Evolutionary conservation across 2,888 invertebrate genomes (phyloP).

Genomic region (Leptothorax acervorum): DNA sequence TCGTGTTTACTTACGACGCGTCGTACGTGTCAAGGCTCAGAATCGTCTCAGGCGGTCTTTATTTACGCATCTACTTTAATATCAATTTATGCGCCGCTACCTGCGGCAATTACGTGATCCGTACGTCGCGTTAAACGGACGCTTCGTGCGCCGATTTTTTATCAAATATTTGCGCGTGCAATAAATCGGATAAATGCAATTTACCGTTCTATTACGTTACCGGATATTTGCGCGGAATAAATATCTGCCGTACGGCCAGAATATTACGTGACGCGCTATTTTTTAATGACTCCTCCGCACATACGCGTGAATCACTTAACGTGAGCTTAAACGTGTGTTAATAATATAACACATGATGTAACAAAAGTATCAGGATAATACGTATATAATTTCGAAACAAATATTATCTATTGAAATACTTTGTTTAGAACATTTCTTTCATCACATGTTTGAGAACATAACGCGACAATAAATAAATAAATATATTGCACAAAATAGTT

Average conservation of each 20-base stretch:
- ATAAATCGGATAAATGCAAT: constrained; percentile 8
- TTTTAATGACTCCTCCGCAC: background rate
- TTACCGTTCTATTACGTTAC: background rate
- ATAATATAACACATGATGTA: background rate
- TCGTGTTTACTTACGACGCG: constrained; percentile 24
- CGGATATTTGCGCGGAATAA: constrained; percentile 17
- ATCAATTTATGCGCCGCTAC: constrained; percentile 27
- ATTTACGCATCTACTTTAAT: constrained; percentile 42
- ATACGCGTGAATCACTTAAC: background rate
- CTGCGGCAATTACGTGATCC: background rate
- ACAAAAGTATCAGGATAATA: background rate
- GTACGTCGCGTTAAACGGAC: background rate
- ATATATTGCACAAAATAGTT: background rate
- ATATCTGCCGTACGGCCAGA: background rate
- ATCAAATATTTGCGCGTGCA: background rate
- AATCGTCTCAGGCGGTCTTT: background rate
- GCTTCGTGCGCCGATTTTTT: constrained; percentile 2
- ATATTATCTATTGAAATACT: background rate
- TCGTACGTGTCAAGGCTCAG: constrained; percentile 26
- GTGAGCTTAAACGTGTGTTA: background rate
- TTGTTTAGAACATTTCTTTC: background rate
- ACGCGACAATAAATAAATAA: background rate
- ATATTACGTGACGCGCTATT: background rate
- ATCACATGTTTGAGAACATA: background rate
- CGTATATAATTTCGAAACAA: background rate